Evolutionary conservation across 2,113 vertebrate species (phyloP).

Genomic region (Brachyhypopomus gauderio): DNA sequence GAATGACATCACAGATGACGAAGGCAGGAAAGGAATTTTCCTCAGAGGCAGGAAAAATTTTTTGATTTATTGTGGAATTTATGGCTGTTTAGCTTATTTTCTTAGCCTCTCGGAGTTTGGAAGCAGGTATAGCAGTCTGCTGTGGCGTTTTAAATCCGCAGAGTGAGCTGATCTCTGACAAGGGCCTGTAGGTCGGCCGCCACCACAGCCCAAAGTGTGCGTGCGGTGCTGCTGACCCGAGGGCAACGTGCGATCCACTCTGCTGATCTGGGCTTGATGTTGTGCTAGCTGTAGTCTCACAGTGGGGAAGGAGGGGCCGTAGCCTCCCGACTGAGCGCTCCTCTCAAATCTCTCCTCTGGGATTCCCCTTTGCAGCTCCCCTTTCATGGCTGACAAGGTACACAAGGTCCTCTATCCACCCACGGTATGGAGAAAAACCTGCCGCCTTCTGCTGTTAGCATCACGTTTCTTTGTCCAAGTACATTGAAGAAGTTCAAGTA

Average conservation of each 20-base stretch:
- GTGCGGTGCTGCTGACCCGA: not conserved
- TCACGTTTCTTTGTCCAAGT: not conserved
- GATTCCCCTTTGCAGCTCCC: not conserved
- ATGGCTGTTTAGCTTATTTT: too few relatives aligned
- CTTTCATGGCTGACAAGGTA: constrained; percentile 4
- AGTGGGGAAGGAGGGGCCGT: not conserved
- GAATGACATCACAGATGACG: not conserved
- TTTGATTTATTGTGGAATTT: not conserved
- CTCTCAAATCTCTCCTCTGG: not conserved
- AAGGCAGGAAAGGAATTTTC: too few relatives aligned
- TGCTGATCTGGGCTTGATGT: not conserved
- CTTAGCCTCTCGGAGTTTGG: not conserved
- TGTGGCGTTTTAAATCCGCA: not conserved
- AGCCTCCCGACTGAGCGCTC: not conserved
- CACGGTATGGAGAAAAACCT: too few relatives aligned
- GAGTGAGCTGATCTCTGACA: too few relatives aligned
- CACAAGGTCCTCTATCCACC: not conserved
- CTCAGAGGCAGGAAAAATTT: not conserved
- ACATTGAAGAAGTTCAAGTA: not conserved
- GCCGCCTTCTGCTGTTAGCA: too few relatives aligned
- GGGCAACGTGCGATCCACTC: not conserved
- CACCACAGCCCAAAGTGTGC: not conserved
- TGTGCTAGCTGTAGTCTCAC: not conserved
- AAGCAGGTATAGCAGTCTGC: not conserved
- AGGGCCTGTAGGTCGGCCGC: not conserved